Base-by-base conservation (phyloP, 2,888 invertebrate species). In the Athrips mouffetella region DNA sequence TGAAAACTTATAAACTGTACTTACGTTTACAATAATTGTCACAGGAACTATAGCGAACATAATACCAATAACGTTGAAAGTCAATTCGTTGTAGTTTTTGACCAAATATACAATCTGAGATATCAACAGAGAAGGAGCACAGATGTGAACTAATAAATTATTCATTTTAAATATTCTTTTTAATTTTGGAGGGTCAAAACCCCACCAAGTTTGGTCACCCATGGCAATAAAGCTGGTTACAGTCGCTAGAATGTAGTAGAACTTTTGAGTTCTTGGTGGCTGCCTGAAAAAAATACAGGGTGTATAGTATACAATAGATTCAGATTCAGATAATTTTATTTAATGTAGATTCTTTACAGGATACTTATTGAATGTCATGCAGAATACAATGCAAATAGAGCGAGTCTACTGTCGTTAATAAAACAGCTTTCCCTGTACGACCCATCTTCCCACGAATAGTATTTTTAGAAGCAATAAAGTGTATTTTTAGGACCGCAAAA, bases 21-120 rank as follows among this genome's bases (percentile, higher is more conserved):
- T 15, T 23, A 41, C 41, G 13, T 27, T 27, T 10, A 41, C 16
- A 13, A 41, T 16, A 27, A 6, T 5, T 8, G 41, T 41, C 2
- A 23, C 41, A 41, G 41, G 41, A 2, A 15, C 16, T 7, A 27
- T 27, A 27, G 41, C 25, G 27, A 41, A 27, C 23, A 41, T 25
- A 7, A 23, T 41, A n/a, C 41, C 41, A 10, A 15, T 25, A 7
- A n/a, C 10, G 5, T 16, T 16, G 16, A 41, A 41, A 7, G 13
- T 41, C 27, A 41, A 23, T 4, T 41, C 41, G 5, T 10, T 13
- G 11, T 41, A 27, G 15, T 41, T 13, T 1, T 30, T 3, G 1
- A 49, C 2, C 29, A 39, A 37, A 23, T 44, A 27, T 3, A 1
- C 27, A n/a, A 41, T 27, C 8, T 41, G 41, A 2, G 27, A 41